Percentiles rank a stretch among this genome's conserved stretches.
phyloP scores from a whole-genome alignment of 30 jellyfish, hydroid and myxozoan genomes.

The Hydractinia symbiolongicarpus region DNA sequence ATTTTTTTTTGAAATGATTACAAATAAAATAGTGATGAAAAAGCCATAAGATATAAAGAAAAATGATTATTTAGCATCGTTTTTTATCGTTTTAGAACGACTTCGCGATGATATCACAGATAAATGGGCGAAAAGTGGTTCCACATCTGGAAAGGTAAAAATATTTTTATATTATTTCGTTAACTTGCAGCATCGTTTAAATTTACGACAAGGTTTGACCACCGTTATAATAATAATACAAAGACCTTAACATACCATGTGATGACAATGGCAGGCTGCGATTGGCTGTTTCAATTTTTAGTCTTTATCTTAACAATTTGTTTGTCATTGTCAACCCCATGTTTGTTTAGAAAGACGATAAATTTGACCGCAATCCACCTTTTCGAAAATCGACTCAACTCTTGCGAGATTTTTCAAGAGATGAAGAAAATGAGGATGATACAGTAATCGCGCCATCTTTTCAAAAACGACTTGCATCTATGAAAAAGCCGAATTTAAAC shows the following conservation, averaged over 20 bases:
- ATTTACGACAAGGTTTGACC: too few species aligned
- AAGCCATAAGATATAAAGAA: too few species aligned
- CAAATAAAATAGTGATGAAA: too few species aligned
- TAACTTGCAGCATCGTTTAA: not conserved
- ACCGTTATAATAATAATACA: too few species aligned
- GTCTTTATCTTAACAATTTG: not conserved
- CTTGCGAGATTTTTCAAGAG: not conserved
- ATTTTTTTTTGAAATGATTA: too few species aligned
- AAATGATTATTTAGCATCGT: too few species aligned
- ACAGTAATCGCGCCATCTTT: not conserved
- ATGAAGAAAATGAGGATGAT: not conserved
- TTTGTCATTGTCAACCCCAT: not conserved
- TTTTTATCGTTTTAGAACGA: too few species aligned
- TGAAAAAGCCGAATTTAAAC: not conserved
- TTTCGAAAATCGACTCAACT: not conserved
- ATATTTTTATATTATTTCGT: not conserved
- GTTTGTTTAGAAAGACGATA: not conserved
- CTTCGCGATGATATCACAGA: constrained; percentile 30
- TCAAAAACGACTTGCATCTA: not conserved
- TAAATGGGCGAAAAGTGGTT: constrained; percentile 79
- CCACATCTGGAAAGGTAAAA: not conserved
- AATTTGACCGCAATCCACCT: not conserved
- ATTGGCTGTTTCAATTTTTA: not conserved
- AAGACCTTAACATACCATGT: too few species aligned
- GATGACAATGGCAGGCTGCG: not conserved